Percentiles rank a stretch among this genome's conserved stretches.
phyloP scores from a whole-genome alignment of 2,888 invertebrate genomes.

The Tricholauxania praeusta region DNA sequence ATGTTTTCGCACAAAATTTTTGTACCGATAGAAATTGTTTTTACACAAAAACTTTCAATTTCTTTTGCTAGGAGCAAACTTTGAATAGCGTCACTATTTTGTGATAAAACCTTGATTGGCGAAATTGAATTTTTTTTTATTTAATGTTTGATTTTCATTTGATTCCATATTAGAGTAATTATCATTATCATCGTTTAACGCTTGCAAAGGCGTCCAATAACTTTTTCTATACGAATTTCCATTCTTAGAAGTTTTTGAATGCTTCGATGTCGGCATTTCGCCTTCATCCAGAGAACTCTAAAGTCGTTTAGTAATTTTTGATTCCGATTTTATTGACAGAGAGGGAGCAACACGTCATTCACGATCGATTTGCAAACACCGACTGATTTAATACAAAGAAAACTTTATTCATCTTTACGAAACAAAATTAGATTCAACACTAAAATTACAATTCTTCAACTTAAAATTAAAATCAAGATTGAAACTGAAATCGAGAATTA shows the following conservation, averaged over 20 bases:
- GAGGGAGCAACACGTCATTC: too few relatives aligned
- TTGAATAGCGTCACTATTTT: not conserved
- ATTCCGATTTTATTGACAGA: too few relatives aligned
- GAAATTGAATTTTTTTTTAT: constrained; percentile 17
- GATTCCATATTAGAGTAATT: constrained; percentile 4
- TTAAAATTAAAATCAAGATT: too few relatives aligned
- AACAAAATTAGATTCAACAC: too few relatives aligned
- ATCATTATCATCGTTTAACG: not conserved
- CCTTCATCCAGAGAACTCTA: too few relatives aligned
- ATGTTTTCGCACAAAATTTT: constrained; percentile 41
- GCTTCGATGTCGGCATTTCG: not conserved
- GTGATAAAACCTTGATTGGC: constrained; percentile 25
- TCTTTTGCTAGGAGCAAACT: not conserved
- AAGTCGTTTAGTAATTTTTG: too few relatives aligned
- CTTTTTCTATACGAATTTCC: not conserved
- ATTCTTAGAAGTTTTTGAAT: not conserved
- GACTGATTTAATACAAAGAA: too few relatives aligned
- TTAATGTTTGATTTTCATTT: not conserved
- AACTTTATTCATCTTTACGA: too few relatives aligned
- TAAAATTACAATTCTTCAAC: too few relatives aligned
- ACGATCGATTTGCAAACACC: too few relatives aligned
- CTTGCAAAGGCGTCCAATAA: not conserved
- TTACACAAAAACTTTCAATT: constrained; percentile 30
- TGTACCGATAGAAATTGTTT: constrained; percentile 42
- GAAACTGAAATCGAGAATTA: too few relatives aligned